phyloP scores from a whole-genome alignment of 1,140 invertebrate genomes.

The Oscheius sp. region DNA sequence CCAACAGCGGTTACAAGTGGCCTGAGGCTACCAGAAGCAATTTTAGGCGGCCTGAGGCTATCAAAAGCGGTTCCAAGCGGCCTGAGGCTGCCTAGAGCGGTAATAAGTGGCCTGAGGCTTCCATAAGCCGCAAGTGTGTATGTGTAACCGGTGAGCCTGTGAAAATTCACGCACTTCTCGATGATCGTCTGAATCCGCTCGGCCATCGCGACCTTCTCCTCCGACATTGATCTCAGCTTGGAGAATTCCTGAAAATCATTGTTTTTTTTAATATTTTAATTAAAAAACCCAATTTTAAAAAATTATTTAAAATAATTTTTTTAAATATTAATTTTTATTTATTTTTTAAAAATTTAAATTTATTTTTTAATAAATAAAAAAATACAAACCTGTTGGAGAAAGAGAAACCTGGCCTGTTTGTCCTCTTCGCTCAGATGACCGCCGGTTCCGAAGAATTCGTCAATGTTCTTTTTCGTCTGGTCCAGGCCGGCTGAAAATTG shows the following conservation, averaged over 20 bases:
- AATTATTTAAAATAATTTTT: no score
- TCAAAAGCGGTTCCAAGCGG: no score
- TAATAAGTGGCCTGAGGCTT: no score
- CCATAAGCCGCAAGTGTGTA: no score
- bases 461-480: neutral
- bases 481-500: constrained; percentile 12
- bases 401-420: neutral
- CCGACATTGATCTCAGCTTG: neutral
- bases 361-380: neutral
- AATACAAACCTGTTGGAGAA: neutral
- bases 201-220: constrained; percentile 15
- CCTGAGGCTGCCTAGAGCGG: no score
- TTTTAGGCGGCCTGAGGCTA: no score
- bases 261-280: neutral
- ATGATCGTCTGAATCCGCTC: constrained; percentile 31
- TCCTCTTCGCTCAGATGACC: constrained; percentile 14
- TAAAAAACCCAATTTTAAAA: neutral
- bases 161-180: constrained; percentile 13
- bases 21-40: no score
- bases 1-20: no score
- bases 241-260: constrained; percentile 17
- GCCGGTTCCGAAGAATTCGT: constrained; percentile 21
- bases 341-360: neutral
- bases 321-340: no score
- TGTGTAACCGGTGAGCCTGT: no score